Evolutionary conservation across 2,797 vertebrate genomes (phyloP), one percentile per base, ranked within the genome.

Genomic region (Petrocephalus schoutedeni): DNA sequence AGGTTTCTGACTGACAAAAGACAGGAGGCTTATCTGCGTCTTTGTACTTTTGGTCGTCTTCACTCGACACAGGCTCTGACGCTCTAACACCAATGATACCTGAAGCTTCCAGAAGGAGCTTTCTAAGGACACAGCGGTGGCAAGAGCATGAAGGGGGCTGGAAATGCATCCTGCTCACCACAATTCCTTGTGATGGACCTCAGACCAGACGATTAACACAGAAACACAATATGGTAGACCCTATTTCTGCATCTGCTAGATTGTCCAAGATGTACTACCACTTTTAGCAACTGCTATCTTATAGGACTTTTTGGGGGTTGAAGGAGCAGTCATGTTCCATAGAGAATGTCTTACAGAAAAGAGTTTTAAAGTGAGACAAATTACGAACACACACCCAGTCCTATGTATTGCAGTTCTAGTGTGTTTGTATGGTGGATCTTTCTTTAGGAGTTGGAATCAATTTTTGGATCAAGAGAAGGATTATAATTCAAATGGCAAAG

Each of bases 21-120:
- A 54, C 45, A 84, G 51, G 61, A 51, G 45, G 86, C 61, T 19
- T 49, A 71, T 21, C 61, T 71, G 54, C 16, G 51, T 57, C 23
- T 57, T 80, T 45, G 64, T 74, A 51, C 49, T 41, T 61, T 86
- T 57, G 64, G 19, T 71, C 58, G 71, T 58, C 71, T 82, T 82
- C 87, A 82, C 82, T 82, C 32, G 49, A 82, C 77, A 53, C 28
- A 54, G 49, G 87, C 54, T 83, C 67, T 87, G 74, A 59, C 67
- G 41, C 56, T 59, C 54, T 83, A 74, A 83, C 74, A 82, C 54
- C 36, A 19, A 9, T 59, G 57, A 88, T 14, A 64, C 32, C 41
- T 21, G 32, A 23, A 19, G 77, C 51, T 36, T 84, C 36, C 80
- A 67, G 80, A 45, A 49, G 28, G 87, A 59, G 21, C 32, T 86